phyloP scores from a whole-genome alignment of 2,113 vertebrate species.

The Globicephala melas region DNA sequence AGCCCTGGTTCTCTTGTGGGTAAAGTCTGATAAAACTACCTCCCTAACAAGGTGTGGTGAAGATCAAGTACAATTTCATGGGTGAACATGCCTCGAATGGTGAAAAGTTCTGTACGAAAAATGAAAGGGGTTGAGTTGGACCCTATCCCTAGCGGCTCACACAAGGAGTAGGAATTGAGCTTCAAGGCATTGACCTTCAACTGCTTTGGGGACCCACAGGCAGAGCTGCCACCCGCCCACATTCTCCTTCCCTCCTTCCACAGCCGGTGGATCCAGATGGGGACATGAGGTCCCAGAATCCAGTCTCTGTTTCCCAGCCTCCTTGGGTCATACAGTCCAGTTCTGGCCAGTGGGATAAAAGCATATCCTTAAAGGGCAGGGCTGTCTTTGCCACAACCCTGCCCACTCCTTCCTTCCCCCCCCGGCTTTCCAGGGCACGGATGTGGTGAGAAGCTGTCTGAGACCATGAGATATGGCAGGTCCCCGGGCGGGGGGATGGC shows the following conservation, averaged over 20 bases:
- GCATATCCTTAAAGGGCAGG: background rate
- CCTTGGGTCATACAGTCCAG: background rate
- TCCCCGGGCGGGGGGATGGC: accelerated
- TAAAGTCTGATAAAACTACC: background rate
- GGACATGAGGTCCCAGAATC: background rate
- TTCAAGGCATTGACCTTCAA: no score
- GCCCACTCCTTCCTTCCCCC: background rate
- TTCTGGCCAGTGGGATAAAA: background rate
- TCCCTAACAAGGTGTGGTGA: background rate
- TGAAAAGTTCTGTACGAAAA: background rate
- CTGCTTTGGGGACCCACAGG: background rate
- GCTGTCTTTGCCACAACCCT: background rate
- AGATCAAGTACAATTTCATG: background rate
- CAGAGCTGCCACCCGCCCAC: background rate
- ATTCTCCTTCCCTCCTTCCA: background rate
- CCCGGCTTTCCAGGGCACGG: background rate
- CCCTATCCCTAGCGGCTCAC: background rate
- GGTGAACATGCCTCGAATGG: background rate
- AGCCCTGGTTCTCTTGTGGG: background rate
- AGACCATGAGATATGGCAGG: background rate
- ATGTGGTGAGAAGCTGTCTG: background rate
- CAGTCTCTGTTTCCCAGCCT: background rate
- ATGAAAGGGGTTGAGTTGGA: background rate
- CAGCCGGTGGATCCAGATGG: background rate
- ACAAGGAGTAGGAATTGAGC: background rate